Evolutionary conservation across 2,797 vertebrate species (phyloP), one percentile per base, ranked within the genome.

Genomic region (Cetoscarus ocellatus): DNA sequence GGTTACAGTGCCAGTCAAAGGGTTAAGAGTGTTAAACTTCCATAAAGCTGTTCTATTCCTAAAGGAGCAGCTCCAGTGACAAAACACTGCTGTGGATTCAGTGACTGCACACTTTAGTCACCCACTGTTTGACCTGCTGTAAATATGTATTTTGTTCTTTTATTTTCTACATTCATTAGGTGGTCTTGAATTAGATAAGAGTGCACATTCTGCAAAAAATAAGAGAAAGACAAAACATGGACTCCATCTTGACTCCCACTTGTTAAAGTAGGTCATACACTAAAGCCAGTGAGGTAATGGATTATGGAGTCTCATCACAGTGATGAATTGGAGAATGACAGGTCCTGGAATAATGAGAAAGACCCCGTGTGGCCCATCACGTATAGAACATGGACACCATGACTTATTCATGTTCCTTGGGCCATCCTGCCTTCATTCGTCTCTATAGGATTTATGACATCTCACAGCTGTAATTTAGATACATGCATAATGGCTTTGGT

Each of bases 391-490:
- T 58, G 83, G 62, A 50, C 73, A 51, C 66, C 58, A 81, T 92
- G 82, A 88, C 85, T 91, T 90, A 91, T 90, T 91, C 83, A 90
- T 88, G 84, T 71, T 81, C 67, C 74, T 57, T 7, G 56, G 64
- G 65, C 74, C 84, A 65, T 44, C 61, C 53, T 35, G 55, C 36
- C 51, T 72, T 71, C 73, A 89, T 90, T 75, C 67, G 56, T 80
- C 80, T 75, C 57, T 36, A 61, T 76, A 72, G 78, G 82, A 88
- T 86, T 82, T 84, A 90, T 90, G 84, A 77, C 63, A 68, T 58
- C 71, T 73, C 78, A 49, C 67, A 73, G 75, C 64, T 73, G 66
- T 86, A 86, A 84, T 86, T 89, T 82, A 81, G 82, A 57, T 67
- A 70, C 76, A 84, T 78, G 71, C 56, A 63, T 87, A 86, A 87